Percentiles rank a stretch among this genome's conserved stretches.
Conservation (phyloP, 2,888 invertebrate species). For the Nephrocerus scutellatus region DNA sequence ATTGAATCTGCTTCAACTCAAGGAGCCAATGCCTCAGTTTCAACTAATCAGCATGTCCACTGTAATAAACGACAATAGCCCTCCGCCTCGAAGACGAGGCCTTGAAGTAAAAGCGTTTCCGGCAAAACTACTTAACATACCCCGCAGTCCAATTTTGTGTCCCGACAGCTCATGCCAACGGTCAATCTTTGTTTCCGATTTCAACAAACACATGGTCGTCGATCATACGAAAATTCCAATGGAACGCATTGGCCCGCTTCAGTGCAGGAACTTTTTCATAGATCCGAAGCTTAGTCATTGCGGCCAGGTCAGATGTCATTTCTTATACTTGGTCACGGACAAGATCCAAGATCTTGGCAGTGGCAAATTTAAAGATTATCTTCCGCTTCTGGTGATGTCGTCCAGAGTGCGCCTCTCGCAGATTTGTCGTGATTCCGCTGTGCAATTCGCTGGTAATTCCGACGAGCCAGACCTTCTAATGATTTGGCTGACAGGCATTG, state of each 20-base stretch:
- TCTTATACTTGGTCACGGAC: conserved; percentile 33
- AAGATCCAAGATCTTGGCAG: conserved; percentile 31
- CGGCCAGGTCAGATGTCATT: conserved; percentile 31
- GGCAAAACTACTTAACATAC: conserved; percentile 23
- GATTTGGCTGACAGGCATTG: conserved; percentile 38
- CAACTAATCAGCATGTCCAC: conserved; percentile 21
- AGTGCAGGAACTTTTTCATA: conserved; percentile 36
- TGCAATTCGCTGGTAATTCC: background rate
- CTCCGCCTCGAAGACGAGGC: conserved; percentile 9
- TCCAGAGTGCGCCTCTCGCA: conserved; percentile 27
- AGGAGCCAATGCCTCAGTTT: conserved; percentile 25
- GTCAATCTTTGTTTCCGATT: conserved; percentile 35
- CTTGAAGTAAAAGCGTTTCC: conserved; percentile 13
- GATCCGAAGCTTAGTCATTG: conserved; percentile 27
- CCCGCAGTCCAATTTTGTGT: conserved; percentile 32
- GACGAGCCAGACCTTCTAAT: conserved; percentile 26
- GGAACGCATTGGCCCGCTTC: conserved; percentile 32
- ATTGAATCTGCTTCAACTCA: conserved; percentile 1
- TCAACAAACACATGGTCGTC: conserved; percentile 34
- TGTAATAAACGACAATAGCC: conserved; percentile 16
- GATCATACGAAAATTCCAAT: conserved; percentile 34
- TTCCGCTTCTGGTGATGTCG: conserved; percentile 40
- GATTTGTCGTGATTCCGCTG: conserved; percentile 13
- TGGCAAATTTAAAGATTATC: conserved; percentile 28
- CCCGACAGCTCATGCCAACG: conserved; percentile 32